Evolutionary conservation across 2,113 vertebrate genomes (phyloP), one percentile per base, ranked within the genome.

Genomic region (Rhinolophus ferrumequinum): DNA sequence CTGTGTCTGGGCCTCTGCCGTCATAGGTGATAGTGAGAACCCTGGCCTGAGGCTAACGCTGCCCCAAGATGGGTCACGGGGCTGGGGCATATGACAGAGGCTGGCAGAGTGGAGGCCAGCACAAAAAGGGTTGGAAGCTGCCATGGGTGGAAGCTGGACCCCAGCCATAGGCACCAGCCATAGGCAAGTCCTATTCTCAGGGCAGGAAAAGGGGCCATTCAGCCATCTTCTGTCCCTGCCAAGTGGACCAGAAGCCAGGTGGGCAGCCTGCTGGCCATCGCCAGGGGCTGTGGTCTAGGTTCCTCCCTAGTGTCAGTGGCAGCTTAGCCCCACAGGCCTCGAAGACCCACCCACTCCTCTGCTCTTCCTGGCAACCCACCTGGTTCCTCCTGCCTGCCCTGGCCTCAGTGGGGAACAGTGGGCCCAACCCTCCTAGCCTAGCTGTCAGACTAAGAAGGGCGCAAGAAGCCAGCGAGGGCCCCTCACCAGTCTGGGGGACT

Each of bases 141-240:
- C 72, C 28, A 1, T 4, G 0, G 0, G 22, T 6, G 26, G 52
- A 21, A 47, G 58, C n/a, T n/a, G n/a, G n/a, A n/a, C 47, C 24
- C 24, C 22, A 35, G 35, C 38, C 72, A 84, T 15, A 84, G 76
- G 64, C 47, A 35, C 24, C 22, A 35, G 35, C 38, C 72, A 84
- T 15, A 84, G 76, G 64, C 75, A 79, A 47, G n/a, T 83, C 58
- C 69, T 96, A 60, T 90, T 88, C 70, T 62, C 70, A 5, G 54
- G 67, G 52, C n/a, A 60, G 54, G 47, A 28, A 15, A 12, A 30
- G 88, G 35, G 67, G 50, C 44, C 82, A 73, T 85, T 95, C 94
- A 84, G 50, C 67, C 35, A 33, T n/a, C 52, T 85, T 77, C 72
- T 3, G 47, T 21, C 73, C 22, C 86, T 89, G 96, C 85, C 94